Base-by-base conservation (phyloP, 2,113 vertebrate species). In the Odobenus rosmarus region DNA sequence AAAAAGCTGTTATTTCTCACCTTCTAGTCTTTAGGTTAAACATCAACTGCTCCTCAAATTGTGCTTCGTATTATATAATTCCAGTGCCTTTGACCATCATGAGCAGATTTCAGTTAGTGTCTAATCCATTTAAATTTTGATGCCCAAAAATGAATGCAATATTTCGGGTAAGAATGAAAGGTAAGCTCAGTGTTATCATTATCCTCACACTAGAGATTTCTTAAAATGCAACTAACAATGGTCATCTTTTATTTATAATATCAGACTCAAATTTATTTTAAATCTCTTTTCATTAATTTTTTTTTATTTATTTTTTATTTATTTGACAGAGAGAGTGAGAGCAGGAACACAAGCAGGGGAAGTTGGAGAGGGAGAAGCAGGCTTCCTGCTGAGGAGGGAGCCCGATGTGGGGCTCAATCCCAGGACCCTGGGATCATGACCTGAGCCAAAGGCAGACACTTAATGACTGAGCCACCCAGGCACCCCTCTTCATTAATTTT, bases 1-100 rank as follows among this genome's bases (percentile, higher is more conserved):
- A 67, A 72, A 94, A 90, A 74, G 33, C n/a, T 90, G 57, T 81
- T 76, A 74, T 49, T 94, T 93, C 46, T 79, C 28, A 90, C 16
- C 46, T 74, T 64, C 31, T n/a, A 76, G 42, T 74, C 26, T 59
- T 91, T 53, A 74, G 4, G 18, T 94, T 88, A 80, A 93, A 62
- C 24, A 72, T 53, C 23, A 90, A 28, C 36, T 84, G 5, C 4
- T 85, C 15, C 36, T 87, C 79, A 49, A 62, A 74, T 36, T 72
- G 4, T 92, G 1, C 39, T 42, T 87, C 26, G 79, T 42, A 81
- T 64, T 13, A 33, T 62, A 81, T 76, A 57, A 96, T 28, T 57
- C 61, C 49, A 91, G 5, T 83, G 15, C 10, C 3, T 83, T 91
- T 96, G 69, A 84, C n/a, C 64, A 67, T 83, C 42, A 28, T 82